Conservation (phyloP, 37 sponge, comb jelly and placozoan species). For the Geodia barretti region DNA sequence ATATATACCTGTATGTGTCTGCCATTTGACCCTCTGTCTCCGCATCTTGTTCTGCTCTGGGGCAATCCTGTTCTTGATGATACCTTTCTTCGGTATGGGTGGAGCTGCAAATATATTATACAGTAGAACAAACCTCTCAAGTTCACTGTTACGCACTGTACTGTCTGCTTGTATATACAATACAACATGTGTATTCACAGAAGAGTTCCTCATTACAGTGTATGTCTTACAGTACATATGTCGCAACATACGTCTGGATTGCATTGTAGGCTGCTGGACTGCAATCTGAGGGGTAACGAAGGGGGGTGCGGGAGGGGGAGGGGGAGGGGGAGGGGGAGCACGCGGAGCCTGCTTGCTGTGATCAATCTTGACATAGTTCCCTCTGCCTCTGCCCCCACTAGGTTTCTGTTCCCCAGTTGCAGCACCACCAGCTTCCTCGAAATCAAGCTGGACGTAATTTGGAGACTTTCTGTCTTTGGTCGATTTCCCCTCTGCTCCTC, state of each 20-base stretch:
- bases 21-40: constrained; percentile 15
- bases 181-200: too few relatives aligned
- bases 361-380: background rate
- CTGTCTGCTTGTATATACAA: too few relatives aligned
- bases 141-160: too few relatives aligned
- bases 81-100: constrained; percentile 16
- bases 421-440: background rate
- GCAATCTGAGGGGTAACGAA: background rate
- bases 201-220: too few relatives aligned
- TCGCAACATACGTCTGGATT: background rate
- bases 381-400: background rate
- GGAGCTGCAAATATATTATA: too few relatives aligned
- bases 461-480: background rate
- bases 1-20: background rate
- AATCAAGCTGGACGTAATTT: background rate
- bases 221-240: too few relatives aligned
- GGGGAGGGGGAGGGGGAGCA: background rate
- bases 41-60: constrained; percentile 17
- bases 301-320: constrained; percentile 1
- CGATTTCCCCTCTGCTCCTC: background rate
- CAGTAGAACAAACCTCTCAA: too few relatives aligned
- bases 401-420: background rate
- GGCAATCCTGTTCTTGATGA: constrained; percentile 32
- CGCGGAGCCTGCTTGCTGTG: background rate
- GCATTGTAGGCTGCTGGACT: background rate